Base-by-base conservation (phyloP, 2,113 vertebrate genomes). In the Dicentrarchus labrax region DNA sequence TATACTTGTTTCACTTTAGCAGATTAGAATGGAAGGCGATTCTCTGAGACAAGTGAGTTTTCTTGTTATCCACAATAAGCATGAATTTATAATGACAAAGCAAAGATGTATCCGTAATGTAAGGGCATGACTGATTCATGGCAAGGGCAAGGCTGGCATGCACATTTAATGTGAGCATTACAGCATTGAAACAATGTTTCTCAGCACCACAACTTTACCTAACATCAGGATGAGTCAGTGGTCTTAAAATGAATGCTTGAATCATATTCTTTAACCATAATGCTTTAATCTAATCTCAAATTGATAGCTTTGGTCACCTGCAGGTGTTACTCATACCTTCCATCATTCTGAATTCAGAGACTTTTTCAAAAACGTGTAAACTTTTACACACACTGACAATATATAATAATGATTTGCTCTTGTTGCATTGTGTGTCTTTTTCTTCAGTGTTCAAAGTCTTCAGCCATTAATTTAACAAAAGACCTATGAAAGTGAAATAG, bases 121-220 rank as follows among this genome's bases (percentile, higher is more conserved):
- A 74, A 85, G 72, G 24, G 45, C 83, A 68, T 84, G 80, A 84
- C 74, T 90, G 64, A 88, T 91, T 89, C 71, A 89, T 89, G 70
- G 79, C 45, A 47, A 48, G 77, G 64, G 57, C 30, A 80, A 45
- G 51, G 38, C 41, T 72, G 71, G 43, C 53, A 80, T 76, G 51
- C 66, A 88, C 69, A 80, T 89, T 92, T 76, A 75, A 88, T 79
- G 41, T 30, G 19, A 39, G 74, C 75, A 74, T 70, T 56, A 87
- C 68, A 80, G 66, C 50, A 77, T 0, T 51, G 65, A 57, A 69
- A 85, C 76, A 62, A 71, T 73, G 54, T 72, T 78, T 75, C 64
- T 72, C 56, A 41, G 72, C 62, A 66, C 10, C n/a, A 10, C 66
- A 71, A 39, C 59, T 76, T 61, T 47, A 69, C 13, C 51, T 24